These are phyloP conservation scores for Cercopithecus mitis DNA, from an alignment of 2,797 vertebrate genomes.

Conservation along the genomic window DNA sequence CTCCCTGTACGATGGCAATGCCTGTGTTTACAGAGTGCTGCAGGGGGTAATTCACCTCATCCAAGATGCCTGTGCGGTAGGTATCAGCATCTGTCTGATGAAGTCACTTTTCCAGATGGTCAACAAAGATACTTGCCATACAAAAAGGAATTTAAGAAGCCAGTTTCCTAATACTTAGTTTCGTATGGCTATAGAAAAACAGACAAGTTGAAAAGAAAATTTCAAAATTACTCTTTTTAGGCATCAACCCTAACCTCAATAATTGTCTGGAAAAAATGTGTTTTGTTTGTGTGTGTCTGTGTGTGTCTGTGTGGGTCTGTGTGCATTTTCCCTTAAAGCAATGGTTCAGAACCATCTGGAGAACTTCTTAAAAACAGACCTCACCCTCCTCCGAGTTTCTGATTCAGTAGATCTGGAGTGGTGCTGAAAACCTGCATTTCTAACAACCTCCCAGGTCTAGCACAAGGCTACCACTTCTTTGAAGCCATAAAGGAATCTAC, in stretches of 20 bases:
- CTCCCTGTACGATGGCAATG: rapidly evolving
- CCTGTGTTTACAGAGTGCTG: rapidly evolving
- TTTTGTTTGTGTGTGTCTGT: not conserved
- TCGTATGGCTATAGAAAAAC: not conserved
- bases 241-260: not conserved
- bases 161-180: not conserved
- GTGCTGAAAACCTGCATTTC: not conserved
- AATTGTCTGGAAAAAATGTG: not conserved
- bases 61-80: not conserved
- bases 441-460: not conserved
- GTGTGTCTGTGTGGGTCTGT: too few species aligned
- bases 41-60: rapidly evolving
- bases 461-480: not conserved
- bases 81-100: rapidly evolving
- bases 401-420: not conserved
- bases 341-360: not conserved
- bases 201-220: not conserved
- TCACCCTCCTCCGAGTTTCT: not conserved
- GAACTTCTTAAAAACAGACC: not conserved
- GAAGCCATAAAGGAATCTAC: not conserved
- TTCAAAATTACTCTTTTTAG: not conserved
- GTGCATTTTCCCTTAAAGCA: not conserved
- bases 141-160: not conserved
- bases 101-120: not conserved
- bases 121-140: not conserved